Evolutionary conservation across 2,113 vertebrate species (phyloP), one percentile per base, ranked within the genome.

Genomic region (Ceyx cyanopectus): DNA sequence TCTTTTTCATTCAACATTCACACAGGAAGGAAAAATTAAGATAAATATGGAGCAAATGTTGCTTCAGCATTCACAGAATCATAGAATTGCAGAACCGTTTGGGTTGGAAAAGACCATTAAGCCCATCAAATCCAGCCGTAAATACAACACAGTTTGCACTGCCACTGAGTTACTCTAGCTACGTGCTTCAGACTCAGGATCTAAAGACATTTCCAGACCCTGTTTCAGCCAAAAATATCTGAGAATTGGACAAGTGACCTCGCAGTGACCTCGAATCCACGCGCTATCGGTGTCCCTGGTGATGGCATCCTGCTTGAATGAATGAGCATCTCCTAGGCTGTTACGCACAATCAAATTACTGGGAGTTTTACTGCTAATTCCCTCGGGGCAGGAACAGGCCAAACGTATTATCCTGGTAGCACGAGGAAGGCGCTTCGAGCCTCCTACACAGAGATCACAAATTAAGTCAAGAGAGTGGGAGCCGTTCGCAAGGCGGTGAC

Each of bases 351-450:
- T 70, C 40, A 67, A 6, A 45, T 78, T 54, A 19, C 8, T 24
- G 41, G 56, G 84, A 58, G 43, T 69, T 69, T 51, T 50, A 45
- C 77, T 22, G 81, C 23, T 41, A 26, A 46, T 75, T 76, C 85
- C 82, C 73, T 10, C 16, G 14, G 68, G 87, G 48, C 87, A 86
- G 40, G 90, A 85, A n/a, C 12, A 62, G 90, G 26, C n/a, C 53
- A 19, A 34, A 40, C 0, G 0, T 24, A 7, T 87, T 13, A 45
- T 63, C 61, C 56, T 6, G n/a, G 48, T 1, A 41, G 70, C 0
- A 0, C 58, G 41, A 72, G 27, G 81, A 67, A 78, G 53, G 62
- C 4, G 0, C 78, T 78, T 50, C 2, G 4, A 62, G 67, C 63
- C 46, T 89, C 63, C 85, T 43, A 34, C 78, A 21, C 19, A 6